These are phyloP conservation scores for Scolopax mira DNA, from an alignment of 2,113 vertebrate species.

Conservation along the genomic window DNA sequence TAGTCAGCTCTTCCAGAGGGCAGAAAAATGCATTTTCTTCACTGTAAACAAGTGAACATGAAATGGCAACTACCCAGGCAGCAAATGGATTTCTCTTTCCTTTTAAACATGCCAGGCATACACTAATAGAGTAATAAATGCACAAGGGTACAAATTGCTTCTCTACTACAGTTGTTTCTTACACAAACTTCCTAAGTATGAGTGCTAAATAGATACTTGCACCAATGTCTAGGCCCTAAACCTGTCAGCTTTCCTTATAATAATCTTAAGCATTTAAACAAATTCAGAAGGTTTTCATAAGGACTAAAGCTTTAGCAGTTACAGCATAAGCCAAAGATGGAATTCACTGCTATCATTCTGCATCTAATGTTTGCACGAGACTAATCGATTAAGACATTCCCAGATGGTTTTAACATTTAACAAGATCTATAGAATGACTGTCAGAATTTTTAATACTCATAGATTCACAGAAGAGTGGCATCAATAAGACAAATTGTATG, in stretches of 20 bases:
- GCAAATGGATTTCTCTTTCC: background rate
- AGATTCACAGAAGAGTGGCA: background rate
- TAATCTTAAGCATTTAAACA: background rate
- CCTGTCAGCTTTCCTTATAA: background rate
- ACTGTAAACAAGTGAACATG: background rate
- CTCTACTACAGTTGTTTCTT: background rate
- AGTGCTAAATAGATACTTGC: background rate
- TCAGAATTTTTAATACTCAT: background rate
- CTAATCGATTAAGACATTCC: slow-evolving; percentile 9
- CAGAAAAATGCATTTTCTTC: background rate
- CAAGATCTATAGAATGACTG: background rate
- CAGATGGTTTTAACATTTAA: slow-evolving; percentile 1
- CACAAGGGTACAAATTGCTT: background rate
- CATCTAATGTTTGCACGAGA: background rate
- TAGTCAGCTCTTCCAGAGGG: background rate
- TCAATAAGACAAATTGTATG: background rate
- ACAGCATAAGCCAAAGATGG: background rate
- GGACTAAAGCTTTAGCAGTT: background rate
- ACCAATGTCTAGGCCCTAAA: background rate
- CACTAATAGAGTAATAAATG: background rate
- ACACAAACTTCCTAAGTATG: background rate
- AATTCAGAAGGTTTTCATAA: background rate
- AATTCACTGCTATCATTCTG: background rate
- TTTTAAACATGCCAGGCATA: background rate
- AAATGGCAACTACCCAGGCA: background rate